These are phyloP conservation scores for Hydractinia symbiolongicarpus DNA, from an alignment of 30 jellyfish, hydroid and myxozoan genomes.

Conservation along the genomic window DNA sequence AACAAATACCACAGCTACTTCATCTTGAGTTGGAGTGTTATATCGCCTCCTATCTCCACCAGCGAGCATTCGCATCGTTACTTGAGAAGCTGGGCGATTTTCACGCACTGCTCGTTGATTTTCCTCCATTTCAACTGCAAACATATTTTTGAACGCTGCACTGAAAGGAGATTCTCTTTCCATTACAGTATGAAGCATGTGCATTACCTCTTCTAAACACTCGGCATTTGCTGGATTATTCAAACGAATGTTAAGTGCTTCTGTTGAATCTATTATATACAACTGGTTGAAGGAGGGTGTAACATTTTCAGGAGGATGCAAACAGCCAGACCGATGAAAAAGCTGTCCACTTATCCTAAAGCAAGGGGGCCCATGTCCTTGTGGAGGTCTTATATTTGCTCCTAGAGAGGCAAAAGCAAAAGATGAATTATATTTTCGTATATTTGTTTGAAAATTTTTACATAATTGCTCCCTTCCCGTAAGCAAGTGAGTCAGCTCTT, in stretches of 20 bases:
- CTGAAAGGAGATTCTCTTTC: too few relatives aligned
- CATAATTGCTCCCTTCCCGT: too few relatives aligned
- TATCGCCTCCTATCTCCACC: conserved; percentile 7
- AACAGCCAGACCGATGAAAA: background rate
- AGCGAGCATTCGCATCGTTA: conserved; percentile 4
- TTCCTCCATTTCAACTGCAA: too few relatives aligned
- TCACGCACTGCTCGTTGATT: background rate
- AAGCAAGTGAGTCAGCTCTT: too few relatives aligned
- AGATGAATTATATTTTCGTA: too few relatives aligned
- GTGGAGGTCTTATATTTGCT: too few relatives aligned
- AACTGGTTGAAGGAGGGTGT: too few relatives aligned
- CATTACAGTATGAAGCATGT: too few relatives aligned
- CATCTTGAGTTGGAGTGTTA: conserved; percentile 38
- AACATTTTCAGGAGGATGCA: too few relatives aligned
- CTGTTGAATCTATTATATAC: background rate
- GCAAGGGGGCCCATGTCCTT: background rate
- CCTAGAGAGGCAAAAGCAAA: too few relatives aligned
- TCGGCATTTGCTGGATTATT: conserved; percentile 9
- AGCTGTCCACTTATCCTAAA: background rate
- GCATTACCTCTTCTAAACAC: background rate
- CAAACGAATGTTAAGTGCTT: conserved; percentile 18
- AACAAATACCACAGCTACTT: conserved; percentile 53
- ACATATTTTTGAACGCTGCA: too few relatives aligned
- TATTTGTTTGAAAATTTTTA: too few relatives aligned
- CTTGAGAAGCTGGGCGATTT: background rate